A percentile compares a stretch with the other conserved stretches of the same genome.
Conservation (phyloP, 1,140 invertebrate species). For the Orchesella cincta region DNA sequence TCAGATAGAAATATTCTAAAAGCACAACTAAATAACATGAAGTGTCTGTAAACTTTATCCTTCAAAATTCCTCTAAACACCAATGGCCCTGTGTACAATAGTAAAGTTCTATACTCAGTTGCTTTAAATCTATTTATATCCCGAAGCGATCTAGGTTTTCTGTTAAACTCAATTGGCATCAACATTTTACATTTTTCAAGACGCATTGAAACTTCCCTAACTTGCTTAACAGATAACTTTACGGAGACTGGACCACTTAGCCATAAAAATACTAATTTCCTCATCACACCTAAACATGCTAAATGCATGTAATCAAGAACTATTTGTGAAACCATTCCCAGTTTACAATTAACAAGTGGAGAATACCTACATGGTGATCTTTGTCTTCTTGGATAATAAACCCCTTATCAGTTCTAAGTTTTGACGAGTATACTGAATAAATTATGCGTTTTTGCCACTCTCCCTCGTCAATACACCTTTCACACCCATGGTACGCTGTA, state of each 20-base stretch:
- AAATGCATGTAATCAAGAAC: constrained; percentile 54
- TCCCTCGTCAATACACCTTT: constrained; percentile 36
- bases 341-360: constrained; percentile 31
- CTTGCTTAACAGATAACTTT: neutral
- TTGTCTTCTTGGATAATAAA: constrained; percentile 37
- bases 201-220: constrained; percentile 23
- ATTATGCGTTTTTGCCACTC: constrained; percentile 21
- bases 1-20: constrained; percentile 36
- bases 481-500: constrained; percentile 43
- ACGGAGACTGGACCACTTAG: constrained; percentile 36
- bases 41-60: constrained; percentile 52
- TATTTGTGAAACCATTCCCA: constrained; percentile 50
- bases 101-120: constrained; percentile 41
- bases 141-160: constrained; percentile 42
- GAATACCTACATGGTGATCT: constrained; percentile 39
- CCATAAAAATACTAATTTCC: constrained; percentile 53
- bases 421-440: neutral
- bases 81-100: constrained; percentile 39
- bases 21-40: constrained; percentile 48
- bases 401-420: constrained; percentile 38
- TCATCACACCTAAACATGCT: constrained; percentile 45
- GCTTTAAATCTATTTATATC: constrained; percentile 45
- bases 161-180: constrained; percentile 30
- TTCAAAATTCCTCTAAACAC: constrained; percentile 34
- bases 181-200: constrained; percentile 1